Evolutionary conservation across 2,888 invertebrate genomes (phyloP), one percentile per base, ranked within the genome.

Genomic region (Platerodrilus igneus): DNA sequence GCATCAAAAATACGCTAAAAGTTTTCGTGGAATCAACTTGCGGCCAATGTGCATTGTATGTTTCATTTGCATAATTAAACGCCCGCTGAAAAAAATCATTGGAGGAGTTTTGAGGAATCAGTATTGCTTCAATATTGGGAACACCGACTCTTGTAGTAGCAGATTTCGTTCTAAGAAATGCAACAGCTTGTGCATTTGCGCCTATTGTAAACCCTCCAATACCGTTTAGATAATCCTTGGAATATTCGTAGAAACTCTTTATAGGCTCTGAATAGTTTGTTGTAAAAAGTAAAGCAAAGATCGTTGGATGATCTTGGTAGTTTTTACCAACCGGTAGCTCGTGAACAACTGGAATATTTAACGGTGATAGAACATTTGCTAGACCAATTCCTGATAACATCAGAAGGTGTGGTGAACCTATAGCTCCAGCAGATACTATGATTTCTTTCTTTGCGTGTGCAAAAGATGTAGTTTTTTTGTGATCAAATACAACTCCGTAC

Each of bases 371-470:
- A 57, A 84, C 78, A 0, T 73, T 67, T n/a, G 60, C 63, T 0
- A 84, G 84, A 0, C 85, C 85, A 14, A 89, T 70, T 7, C 91
- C 91, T 0, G 89, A 88, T 8, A 90, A 63, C 84, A 89, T 81
- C 28, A 92, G 64, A 7, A 91, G 63, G 60, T 90, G 89, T 0
- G 91, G 87, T 1, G 88, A 84, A 45, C 83, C 85, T 18, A 91
- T 78, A 1, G 83, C 69, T 4, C 91, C 90, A 0, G 86, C 86
- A 6, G 83, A 77, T 11, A 89, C 64, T 31, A 91, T 75, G 1
- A 90, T 76, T 66, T 86, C 89, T 47, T 80, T 83, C 4, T 70
- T 73, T 3, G 84, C 86, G 3, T 65, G 58, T 6, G 72, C 71
- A n/a, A 63, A 51, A 42, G 66, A 78, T 47, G 70, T 70, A 54